Base-by-base conservation (phyloP, 1,140 invertebrate genomes). In the Macrosteles quadrilineatus region DNA sequence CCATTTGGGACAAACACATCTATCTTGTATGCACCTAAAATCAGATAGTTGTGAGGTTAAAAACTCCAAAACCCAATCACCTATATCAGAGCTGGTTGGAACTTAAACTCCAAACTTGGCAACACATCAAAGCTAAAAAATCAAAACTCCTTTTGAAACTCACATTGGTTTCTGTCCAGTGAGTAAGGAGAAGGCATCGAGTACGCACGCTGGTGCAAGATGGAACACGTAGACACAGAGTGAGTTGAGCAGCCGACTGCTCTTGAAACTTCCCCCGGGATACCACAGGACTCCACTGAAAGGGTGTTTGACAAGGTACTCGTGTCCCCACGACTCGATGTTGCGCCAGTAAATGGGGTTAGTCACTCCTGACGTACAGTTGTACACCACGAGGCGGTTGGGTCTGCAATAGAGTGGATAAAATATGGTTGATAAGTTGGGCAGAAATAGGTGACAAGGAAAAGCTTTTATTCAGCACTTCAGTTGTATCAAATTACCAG, bases 111-210 rank as follows among this genome's bases (percentile, higher is more conserved):
- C n/a, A n/a, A n/a, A n/a, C n/a, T n/a, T n/a, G n/a, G n/a, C n/a
- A n/a, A n/a, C n/a, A n/a, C n/a, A n/a, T n/a, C n/a, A n/a, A n/a
- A n/a, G n/a, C n/a, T n/a, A n/a, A n/a, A n/a, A n/a, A n/a, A n/a
- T n/a, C n/a, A n/a, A n/a, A n/a, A n/a, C n/a, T n/a, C n/a, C n/a
- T n/a, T n/a, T n/a, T n/a, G n/a, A n/a, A n/a, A 85, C 89, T 86
- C 80, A 93, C 91, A 90, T 87, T 69, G 90, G 89, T 79, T 91
- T 91, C 72, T 86, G 87, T 11, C 91, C 91, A 40, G 84, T 81
- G 14, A 91, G 72, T 74, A 84, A 84, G 27, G 87, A 82, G 12
- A 88, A 76, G 25, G 85, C 77, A 79, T 94, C 92, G 75, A 92
- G 81, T 62, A 91, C 75, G 74, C 89, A 87, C 2, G 91, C 91